Evolutionary conservation across 2,888 invertebrate species (phyloP).

Genomic region (Volucella zonaria): DNA sequence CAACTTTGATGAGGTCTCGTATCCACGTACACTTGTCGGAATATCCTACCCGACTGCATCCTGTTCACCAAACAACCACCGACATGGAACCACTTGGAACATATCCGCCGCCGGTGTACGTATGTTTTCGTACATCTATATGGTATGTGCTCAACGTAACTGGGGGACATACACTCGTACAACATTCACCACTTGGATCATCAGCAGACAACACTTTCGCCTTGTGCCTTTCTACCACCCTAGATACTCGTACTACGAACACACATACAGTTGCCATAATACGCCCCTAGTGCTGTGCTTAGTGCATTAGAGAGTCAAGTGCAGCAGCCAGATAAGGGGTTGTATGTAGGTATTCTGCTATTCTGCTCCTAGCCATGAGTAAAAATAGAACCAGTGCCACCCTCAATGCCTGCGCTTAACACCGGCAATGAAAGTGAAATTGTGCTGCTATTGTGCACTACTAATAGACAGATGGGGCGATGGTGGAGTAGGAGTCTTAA

Average conservation of each 20-base stretch:
- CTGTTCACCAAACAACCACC: constrained; percentile 59
- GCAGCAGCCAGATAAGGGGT: constrained; percentile 39
- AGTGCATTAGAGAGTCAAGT: constrained; percentile 73
- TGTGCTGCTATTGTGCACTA: constrained; percentile 72
- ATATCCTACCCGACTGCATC: constrained; percentile 62
- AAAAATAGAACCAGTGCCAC: constrained; percentile 27
- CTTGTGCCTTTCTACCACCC: constrained; percentile 57
- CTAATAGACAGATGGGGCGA: constrained; percentile 58
- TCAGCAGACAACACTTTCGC: constrained; percentile 72
- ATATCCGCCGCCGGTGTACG: constrained; percentile 46
- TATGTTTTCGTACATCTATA: constrained; percentile 21
- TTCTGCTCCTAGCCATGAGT: constrained; percentile 17
- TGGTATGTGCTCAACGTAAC: constrained; percentile 48
- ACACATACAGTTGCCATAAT: constrained; percentile 20
- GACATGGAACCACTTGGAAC: constrained; percentile 63
- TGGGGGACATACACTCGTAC: constrained; percentile 48
- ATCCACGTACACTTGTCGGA: constrained; percentile 59
- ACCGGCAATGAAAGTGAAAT: constrained; percentile 71
- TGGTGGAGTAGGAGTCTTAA: neutral
- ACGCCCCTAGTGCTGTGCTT: constrained; percentile 54
- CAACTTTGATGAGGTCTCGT: constrained; percentile 65
- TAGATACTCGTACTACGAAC: too few relatives aligned
- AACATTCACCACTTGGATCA: constrained; percentile 64
- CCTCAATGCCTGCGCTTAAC: constrained; percentile 58
- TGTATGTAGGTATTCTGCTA: constrained; percentile 1